phyloP scores from a whole-genome alignment of 2,113 vertebrate genomes.

The Gulo gulo region DNA sequence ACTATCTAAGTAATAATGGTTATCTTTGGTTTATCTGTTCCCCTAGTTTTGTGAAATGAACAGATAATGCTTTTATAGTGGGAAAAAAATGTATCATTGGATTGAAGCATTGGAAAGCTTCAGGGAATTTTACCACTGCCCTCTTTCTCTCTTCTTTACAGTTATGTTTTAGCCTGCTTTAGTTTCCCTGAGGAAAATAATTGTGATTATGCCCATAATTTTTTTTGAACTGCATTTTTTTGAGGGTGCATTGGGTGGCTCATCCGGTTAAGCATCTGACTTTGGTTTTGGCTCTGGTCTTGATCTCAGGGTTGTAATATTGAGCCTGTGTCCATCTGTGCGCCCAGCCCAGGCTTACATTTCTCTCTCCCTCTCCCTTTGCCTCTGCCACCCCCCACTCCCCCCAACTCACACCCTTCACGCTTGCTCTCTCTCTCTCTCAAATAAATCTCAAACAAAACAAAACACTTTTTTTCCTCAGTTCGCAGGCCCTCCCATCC shows the following conservation, averaged over 20 bases:
- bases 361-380: not conserved
- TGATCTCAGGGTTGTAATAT: not conserved
- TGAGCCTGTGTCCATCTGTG: not conserved
- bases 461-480: not conserved
- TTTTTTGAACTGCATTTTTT: not conserved
- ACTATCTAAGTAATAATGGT: not conserved
- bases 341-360: not conserved
- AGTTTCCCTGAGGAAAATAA: not conserved
- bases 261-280: not conserved
- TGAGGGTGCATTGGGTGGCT: not conserved
- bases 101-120: not conserved
- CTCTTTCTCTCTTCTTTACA: not conserved
- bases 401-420: not conserved
- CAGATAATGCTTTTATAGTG: not conserved
- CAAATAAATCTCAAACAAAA: not conserved
- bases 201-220: not conserved
- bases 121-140: not conserved
- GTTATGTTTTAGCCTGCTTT: not conserved
- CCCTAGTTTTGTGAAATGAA: not conserved
- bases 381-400: too few species aligned
- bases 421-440: rapidly evolving
- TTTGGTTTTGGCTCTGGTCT: not conserved
- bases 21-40: not conserved
- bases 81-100: not conserved
- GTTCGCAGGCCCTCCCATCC: not conserved